Conservation (phyloP, 1,140 invertebrate genomes). For the Hypothenemus hampei region DNA sequence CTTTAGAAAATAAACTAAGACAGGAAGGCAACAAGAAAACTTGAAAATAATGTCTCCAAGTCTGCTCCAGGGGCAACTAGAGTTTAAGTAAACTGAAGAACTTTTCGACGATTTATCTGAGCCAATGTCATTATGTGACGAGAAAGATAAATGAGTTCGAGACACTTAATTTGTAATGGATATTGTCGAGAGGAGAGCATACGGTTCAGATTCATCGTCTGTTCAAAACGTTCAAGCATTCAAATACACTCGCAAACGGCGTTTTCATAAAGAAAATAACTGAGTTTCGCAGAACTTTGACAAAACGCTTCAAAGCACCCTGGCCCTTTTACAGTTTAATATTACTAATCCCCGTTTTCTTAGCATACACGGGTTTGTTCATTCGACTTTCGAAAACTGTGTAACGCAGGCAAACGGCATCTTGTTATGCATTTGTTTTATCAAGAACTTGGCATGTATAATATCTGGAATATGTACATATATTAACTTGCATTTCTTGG, state of each 20-base stretch:
- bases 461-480: slow-evolving; percentile 1
- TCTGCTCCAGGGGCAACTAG: too few species aligned
- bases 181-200: too few species aligned
- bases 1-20: too few species aligned
- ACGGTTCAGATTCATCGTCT: not conserved
- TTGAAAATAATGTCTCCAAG: not conserved
- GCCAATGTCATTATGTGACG: too few species aligned
- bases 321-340: slow-evolving; percentile 4
- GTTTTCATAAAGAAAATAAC: too few species aligned
- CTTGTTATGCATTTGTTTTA: slow-evolving; percentile 1
- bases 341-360: slow-evolving; percentile 3
- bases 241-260: too few species aligned
- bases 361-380: not conserved
- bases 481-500: not conserved
- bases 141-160: not conserved
- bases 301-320: not conserved
- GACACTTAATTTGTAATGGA: slow-evolving; percentile 3
- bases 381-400: not conserved
- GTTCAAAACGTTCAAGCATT: not conserved
- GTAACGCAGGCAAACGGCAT: slow-evolving; percentile 1
- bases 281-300: too few species aligned
- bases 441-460: not conserved
- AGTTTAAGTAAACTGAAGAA: not conserved
- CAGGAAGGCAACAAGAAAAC: not conserved
- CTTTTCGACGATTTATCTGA: slow-evolving; percentile 1